Evolutionary conservation across 2,797 vertebrate genomes (phyloP).

Genomic region (Sandelia bainsii): DNA sequence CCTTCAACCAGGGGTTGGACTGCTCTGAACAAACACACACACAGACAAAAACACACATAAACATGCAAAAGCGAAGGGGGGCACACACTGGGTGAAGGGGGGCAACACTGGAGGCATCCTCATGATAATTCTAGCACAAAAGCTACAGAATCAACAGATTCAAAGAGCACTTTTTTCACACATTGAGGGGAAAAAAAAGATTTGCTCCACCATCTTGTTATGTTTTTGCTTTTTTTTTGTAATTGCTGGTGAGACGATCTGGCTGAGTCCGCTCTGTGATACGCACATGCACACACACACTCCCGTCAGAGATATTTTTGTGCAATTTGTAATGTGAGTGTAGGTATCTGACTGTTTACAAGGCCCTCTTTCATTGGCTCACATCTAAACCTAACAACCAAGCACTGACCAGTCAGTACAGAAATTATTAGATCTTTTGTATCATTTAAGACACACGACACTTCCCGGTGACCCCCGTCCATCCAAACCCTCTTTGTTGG

Average conservation of each 20-base stretch:
- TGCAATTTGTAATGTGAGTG: constrained; percentile 83
- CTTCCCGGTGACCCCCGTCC: constrained; percentile 43
- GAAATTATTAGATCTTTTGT: constrained; percentile 22
- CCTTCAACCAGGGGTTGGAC: constrained; percentile 93
- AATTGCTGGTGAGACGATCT: constrained; percentile 23
- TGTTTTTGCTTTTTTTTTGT: constrained; percentile 8
- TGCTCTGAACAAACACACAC: constrained; percentile 78
- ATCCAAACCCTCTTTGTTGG: constrained; percentile 86
- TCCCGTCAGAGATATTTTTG: constrained; percentile 86
- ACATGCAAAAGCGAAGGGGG: constrained; percentile 40
- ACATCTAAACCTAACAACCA: constrained; percentile 37
- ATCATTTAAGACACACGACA: constrained; percentile 22
- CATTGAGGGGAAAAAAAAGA: constrained; percentile 14
- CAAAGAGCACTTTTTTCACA: constrained; percentile 69
- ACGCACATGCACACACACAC: constrained; percentile 75
- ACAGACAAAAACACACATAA: constrained; percentile 29
- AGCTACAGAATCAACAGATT: constrained; percentile 46
- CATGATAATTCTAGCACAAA: constrained; percentile 22
- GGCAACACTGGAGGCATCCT: constrained; percentile 43
- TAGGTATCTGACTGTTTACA: constrained; percentile 74
- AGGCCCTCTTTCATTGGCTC: constrained; percentile 57
- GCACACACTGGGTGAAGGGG: constrained; percentile 57
- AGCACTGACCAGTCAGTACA: constrained; percentile 49
- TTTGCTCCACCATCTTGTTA: constrained; percentile 25
- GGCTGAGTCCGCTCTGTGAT: constrained; percentile 7